phyloP scores from a whole-genome alignment of 1,140 invertebrate species.

The Papilio aristodemus region DNA sequence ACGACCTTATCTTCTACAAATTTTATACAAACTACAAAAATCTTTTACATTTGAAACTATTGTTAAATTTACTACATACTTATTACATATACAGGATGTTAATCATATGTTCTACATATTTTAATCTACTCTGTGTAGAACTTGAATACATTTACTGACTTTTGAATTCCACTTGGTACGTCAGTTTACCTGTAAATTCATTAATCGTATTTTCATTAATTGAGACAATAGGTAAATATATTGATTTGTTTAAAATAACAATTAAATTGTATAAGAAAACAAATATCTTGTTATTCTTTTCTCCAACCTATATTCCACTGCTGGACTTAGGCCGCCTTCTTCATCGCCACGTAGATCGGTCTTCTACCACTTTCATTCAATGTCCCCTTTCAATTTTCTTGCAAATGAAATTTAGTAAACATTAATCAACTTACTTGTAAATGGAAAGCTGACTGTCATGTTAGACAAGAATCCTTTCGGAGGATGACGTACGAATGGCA shows the following conservation, averaged over 20 bases:
- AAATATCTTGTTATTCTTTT: too few relatives aligned
- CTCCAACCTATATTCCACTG: too few relatives aligned
- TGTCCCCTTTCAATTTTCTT: too few relatives aligned
- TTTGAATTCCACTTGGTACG: slow-evolving; percentile 60
- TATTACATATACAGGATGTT: slow-evolving; percentile 29
- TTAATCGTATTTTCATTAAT: slow-evolving; percentile 24
- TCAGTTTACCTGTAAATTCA: slow-evolving; percentile 64
- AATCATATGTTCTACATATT: slow-evolving; percentile 37
- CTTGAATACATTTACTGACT: slow-evolving; percentile 78
- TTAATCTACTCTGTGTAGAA: slow-evolving; percentile 39
- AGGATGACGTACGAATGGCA: slow-evolving; percentile 91
- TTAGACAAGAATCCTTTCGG: slow-evolving; percentile 92
- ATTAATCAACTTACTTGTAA: slow-evolving; percentile 87
- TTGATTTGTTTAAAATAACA: too few relatives aligned
- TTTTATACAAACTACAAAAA: neutral
- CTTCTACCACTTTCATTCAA: too few relatives aligned
- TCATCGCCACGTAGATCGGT: too few relatives aligned
- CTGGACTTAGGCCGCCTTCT: too few relatives aligned
- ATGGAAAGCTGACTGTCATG: slow-evolving; percentile 91
- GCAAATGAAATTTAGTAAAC: neutral
- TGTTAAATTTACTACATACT: slow-evolving; percentile 14
- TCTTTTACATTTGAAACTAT: neutral
- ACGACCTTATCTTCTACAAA: neutral
- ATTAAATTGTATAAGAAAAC: too few relatives aligned
- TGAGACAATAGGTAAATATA: neutral